Base-by-base conservation (phyloP, 2,797 vertebrate genomes). In the Myotis planiceps region DNA sequence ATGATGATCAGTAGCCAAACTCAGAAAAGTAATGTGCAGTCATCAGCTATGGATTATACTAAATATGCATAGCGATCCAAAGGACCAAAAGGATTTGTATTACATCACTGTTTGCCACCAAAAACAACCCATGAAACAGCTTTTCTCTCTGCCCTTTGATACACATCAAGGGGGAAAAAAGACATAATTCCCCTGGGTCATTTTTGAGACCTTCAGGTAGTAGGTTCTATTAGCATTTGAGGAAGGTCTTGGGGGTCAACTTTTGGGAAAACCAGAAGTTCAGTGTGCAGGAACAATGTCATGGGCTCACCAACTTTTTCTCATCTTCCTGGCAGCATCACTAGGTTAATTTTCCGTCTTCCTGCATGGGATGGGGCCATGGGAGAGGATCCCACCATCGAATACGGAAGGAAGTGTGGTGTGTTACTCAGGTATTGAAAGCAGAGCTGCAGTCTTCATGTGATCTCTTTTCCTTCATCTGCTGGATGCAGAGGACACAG, bases 131-230 rank as follows among this genome's bases (percentile, higher is more conserved):
- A 78, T 7, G 9, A n/a, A 21, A 47, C 29, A 18, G 29, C n/a
- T 60, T 66, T 55, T 76, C 72, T 53, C 18, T 37, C 47, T 37
- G 37, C 37, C 3, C 66, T 81, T 66, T 21, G 32, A 66, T 23
- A 79, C 6, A 7, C 0, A 0, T 47, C 47, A 13, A 76, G 27
- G 15, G 27, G 34, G 3, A 39, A 3, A 27, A 85, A 49, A 3
- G 27, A 63, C 9, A 0, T 23, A 66, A 27, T 32, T 3, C 10
- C 8, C 7, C 32, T 16, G 16, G 29, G 18, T 34, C 19, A 16
- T 51, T 55, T 39, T 53, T 75, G 10, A 76, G 53, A 25, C 3
- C 55, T 78, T 86, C 12, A 53, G 34, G 37, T 21, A 12, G 7
- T 21, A 23, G 42, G 4, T 21, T 78, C 76, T 34, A 18, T 39